Evolutionary conservation across 2,113 vertebrate genomes (phyloP).

Genomic region (Strix uralensis): DNA sequence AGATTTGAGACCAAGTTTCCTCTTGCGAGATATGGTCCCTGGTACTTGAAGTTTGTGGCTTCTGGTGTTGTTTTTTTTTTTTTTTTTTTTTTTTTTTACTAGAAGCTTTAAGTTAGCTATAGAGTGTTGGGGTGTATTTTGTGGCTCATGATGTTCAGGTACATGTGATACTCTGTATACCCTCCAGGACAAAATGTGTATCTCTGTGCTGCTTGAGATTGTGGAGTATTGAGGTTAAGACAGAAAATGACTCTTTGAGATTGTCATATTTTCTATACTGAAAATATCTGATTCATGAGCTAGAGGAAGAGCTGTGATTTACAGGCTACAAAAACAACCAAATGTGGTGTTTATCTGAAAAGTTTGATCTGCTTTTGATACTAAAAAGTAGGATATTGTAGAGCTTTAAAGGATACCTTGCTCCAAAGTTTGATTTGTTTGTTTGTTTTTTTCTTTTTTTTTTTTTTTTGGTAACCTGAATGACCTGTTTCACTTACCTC

Average conservation of each 20-base stretch:
- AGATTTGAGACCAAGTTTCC: not conserved
- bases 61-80: not conserved
- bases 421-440: not conserved
- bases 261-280: accelerated
- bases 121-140: not conserved
- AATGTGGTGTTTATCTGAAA: not conserved
- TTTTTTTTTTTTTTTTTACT: not conserved
- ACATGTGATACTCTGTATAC: not conserved
- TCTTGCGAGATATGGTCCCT: not conserved
- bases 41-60: not conserved
- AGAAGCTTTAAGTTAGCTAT: not conserved
- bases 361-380: not conserved
- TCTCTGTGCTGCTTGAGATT: not conserved
- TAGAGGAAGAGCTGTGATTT: slow-evolving; percentile 11
- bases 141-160: not conserved
- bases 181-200: not conserved
- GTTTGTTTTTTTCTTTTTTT: not conserved
- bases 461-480: not conserved
- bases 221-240: not conserved
- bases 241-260: not conserved
- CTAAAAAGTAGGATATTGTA: not conserved
- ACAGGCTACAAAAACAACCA: not conserved
- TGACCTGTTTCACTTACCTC: not conserved
- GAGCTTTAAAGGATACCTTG: not conserved
- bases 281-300: not conserved